Base-by-base conservation (phyloP, 2,113 vertebrate species). In the Corvus moneduloides region DNA sequence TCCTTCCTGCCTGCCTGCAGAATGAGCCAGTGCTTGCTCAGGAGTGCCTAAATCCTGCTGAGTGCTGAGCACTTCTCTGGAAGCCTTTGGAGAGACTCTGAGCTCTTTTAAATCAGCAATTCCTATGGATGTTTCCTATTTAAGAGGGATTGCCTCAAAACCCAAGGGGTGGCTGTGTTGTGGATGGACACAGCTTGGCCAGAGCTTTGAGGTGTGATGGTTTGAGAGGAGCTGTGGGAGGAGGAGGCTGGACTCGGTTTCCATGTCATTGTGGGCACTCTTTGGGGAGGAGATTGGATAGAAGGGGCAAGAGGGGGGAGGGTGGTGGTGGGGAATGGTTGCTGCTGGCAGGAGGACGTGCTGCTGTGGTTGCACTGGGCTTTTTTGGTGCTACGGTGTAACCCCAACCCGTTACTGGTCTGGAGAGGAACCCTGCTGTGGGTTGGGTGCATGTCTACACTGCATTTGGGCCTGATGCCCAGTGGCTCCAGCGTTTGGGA, bases 391-490 rank as follows among this genome's bases (percentile, higher is more conserved):
- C 77, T 23, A 0, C 0, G 16, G 33, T 11, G 9, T 37, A 54
- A 79, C 74, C 66, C 24, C 30, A 69, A 2, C 46, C 27, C 2
- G 0, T 20, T 54, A 18, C 63, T 83, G 75, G 35, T n/a, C 59
- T 63, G 79, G 22, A 84, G 67, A 61, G 56, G 72, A 95, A 39
- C 63, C 61, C 56, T 5, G 0, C 37, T 1, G 5, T 44, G 84
- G 83, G 44, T 1, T 81, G 59, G 55, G 64, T 35, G 7, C 22
- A 2, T 4, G 3, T 58, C n/a, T 18, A 0, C 2, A 0, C n/a
- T 64, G 59, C 0, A 0, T 59, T 44, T 37, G 71, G 71, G 41
- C 67, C 44, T 0, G 0, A 13, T 16, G 21, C 52, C 63, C 41
- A 2, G 7, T 0, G n/a, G 51, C 48, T 84, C 63, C 78, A 49